These are phyloP conservation scores for Rhynchophorus ferrugineus DNA, from an alignment of 1,140 invertebrate species.

Conservation along the genomic window DNA sequence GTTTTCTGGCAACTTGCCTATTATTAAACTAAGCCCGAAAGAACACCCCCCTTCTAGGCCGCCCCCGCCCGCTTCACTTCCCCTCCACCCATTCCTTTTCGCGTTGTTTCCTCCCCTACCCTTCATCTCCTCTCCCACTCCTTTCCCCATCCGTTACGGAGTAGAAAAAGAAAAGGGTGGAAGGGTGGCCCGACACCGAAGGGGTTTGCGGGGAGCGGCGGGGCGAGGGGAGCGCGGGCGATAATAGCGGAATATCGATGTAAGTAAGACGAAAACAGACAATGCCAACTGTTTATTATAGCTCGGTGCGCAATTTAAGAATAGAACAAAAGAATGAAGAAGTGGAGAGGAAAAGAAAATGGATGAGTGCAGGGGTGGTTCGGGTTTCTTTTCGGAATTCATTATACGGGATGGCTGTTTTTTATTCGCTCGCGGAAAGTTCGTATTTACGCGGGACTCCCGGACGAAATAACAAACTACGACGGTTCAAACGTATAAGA, in stretches of 20 bases:
- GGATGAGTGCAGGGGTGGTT: background rate
- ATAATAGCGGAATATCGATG: background rate
- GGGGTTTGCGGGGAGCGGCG: too few species aligned
- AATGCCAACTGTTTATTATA: slow-evolving; percentile 1
- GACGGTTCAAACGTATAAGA: too few species aligned
- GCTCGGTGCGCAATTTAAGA: slow-evolving; percentile 1
- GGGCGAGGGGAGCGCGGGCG: background rate
- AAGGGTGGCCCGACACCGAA: too few species aligned
- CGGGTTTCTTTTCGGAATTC: background rate
- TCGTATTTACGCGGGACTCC: too few species aligned
- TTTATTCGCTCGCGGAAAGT: too few species aligned
- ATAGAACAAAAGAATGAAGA: slow-evolving; percentile 28
- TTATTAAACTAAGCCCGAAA: background rate
- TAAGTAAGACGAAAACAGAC: slow-evolving; percentile 9
- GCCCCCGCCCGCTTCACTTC: too few species aligned
- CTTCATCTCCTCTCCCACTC: background rate
- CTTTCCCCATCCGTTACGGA: background rate
- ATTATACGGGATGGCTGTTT: too few species aligned
- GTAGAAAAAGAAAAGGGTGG: background rate
- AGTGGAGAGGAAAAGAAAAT: background rate
- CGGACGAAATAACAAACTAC: too few species aligned
- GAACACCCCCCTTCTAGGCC: too few species aligned
- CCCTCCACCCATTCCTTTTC: too few species aligned
- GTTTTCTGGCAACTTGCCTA: background rate
- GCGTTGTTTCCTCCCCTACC: too few species aligned